A percentile compares a stretch with the other conserved stretches of the same genome.
These are phyloP conservation scores for Bunonema sp. DNA, from an alignment of 2,888 invertebrate genomes.

Conservation along the genomic window DNA sequence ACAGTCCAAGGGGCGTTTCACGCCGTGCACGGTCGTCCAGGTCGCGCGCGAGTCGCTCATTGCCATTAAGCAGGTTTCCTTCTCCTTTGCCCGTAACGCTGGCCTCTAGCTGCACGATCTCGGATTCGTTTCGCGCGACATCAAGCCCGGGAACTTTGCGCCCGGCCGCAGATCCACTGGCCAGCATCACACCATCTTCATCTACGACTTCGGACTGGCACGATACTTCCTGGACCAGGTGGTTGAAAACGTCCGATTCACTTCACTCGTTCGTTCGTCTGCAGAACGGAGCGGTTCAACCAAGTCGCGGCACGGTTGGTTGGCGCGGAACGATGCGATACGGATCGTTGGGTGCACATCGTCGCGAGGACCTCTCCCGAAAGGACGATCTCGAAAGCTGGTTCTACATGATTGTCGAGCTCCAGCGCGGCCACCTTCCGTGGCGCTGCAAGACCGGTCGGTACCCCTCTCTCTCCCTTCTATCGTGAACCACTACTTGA, in stretches of 20 bases:
- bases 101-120: constrained; percentile 23
- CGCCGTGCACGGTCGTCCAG: constrained; percentile 16
- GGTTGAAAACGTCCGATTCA: neutral
- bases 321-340: constrained; percentile 32
- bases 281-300: too few relatives aligned
- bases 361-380: constrained; percentile 15
- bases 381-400: constrained; percentile 26
- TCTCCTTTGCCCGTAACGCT: too few relatives aligned
- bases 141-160: constrained; percentile 34
- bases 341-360: constrained; percentile 10
- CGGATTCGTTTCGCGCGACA: constrained; percentile 23
- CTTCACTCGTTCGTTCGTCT: neutral
- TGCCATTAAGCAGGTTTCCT: too few relatives aligned
- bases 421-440: constrained; percentile 20
- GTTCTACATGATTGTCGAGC: constrained; percentile 27
- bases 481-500: too few relatives aligned
- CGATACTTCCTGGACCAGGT: constrained; percentile 15
- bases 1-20: constrained; percentile 16
- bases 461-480: too few relatives aligned
- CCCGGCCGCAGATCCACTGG: constrained; percentile 12
- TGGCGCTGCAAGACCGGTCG: constrained; percentile 24
- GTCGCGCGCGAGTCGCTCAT: too few relatives aligned
- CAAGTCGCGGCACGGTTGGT: constrained; percentile 24
- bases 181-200: constrained; percentile 2
- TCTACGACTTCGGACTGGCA: constrained; percentile 23